Evolutionary conservation across 2,888 invertebrate species (phyloP), one percentile per base, ranked within the genome.

Genomic region (Cosmopolites sordidus): DNA sequence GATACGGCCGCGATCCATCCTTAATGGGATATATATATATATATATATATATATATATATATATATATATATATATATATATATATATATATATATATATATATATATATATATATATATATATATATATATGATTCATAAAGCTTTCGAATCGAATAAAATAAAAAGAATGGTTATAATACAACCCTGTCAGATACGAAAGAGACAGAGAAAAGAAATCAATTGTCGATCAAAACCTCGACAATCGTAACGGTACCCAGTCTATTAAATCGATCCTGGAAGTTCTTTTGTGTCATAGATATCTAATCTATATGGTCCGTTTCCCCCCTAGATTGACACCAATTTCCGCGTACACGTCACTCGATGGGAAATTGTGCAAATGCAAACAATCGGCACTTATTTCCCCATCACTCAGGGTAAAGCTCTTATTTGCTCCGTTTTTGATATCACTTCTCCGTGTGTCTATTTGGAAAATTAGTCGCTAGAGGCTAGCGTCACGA

Each of bases 281-380:
- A 55, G 50, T 58, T 66, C 69, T 71, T 72, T 72, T 72, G 72
- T 73, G 66, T 65, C 51, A 54, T 54, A 55, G 70, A 71, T 70
- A 71, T 72, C 72, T 71, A 72, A 71, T 71, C 70, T 51, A 51
- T 46, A 58, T 48, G 54, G 65, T 65, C 68, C 64, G 64, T 66
- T 69, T 68, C 70, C 72, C 22, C 70, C 61, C 61, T 69, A 70
- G 72, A 73, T 72, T 73, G 74, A 73, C 74, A 72, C 73, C 74
- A 74, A 74, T 75, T 74, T 75, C 75, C 75, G 71, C 71, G 69
- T 70, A 73, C 73, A 73, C 69, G 73, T 74, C 73, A 73, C 54
- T 54, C 51, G 51, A 62, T 65, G 70, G 72, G 71, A 72, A 72
- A 73, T 73, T 72, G 72, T 69, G 67, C 71, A 70, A 53, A 67